Conservation (phyloP, 2,888 invertebrate species). For the Athalia cordata region DNA sequence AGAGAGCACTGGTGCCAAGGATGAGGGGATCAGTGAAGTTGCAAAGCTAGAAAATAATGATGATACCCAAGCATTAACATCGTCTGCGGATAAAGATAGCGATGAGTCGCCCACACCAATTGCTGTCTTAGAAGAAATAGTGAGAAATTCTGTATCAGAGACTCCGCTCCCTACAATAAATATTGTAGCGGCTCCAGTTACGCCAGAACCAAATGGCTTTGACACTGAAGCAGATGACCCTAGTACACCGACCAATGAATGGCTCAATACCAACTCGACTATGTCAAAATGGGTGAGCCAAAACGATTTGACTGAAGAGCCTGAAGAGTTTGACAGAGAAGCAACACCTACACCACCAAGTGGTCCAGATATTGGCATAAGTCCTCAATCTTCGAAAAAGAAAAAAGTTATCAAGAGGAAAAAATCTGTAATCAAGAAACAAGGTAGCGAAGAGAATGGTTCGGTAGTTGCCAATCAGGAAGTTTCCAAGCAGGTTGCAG, state of each 20-base stretch:
- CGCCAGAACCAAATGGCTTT: conserved; percentile 44
- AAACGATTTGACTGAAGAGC: conserved; percentile 62
- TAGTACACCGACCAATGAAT: conserved; percentile 65
- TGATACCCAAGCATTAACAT: conserved; percentile 22
- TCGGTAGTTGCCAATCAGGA: background rate
- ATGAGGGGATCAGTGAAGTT: background rate
- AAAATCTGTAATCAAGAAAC: conserved; percentile 61
- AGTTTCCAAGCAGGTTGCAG: background rate
- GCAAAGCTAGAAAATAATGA: conserved; percentile 14
- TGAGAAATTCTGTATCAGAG: conserved; percentile 44
- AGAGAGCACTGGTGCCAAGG: background rate
- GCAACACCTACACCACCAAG: conserved; percentile 53
- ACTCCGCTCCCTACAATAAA: conserved; percentile 56
- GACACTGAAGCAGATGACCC: conserved; percentile 53
- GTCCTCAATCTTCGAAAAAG: conserved; percentile 63
- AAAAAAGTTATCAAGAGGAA: conserved; percentile 65
- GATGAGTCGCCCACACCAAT: conserved; percentile 28
- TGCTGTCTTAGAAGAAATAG: conserved; percentile 42
- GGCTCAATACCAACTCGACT: conserved; percentile 49
- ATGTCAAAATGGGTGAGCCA: conserved; percentile 64
- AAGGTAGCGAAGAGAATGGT: conserved; percentile 44
- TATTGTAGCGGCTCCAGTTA: conserved; percentile 49
- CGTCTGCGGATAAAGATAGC: conserved; percentile 46
- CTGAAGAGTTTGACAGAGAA: conserved; percentile 59
- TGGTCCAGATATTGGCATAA: conserved; percentile 46